Evolutionary conservation across 2,888 invertebrate species (phyloP).

Genomic region (Eledona agricola): DNA sequence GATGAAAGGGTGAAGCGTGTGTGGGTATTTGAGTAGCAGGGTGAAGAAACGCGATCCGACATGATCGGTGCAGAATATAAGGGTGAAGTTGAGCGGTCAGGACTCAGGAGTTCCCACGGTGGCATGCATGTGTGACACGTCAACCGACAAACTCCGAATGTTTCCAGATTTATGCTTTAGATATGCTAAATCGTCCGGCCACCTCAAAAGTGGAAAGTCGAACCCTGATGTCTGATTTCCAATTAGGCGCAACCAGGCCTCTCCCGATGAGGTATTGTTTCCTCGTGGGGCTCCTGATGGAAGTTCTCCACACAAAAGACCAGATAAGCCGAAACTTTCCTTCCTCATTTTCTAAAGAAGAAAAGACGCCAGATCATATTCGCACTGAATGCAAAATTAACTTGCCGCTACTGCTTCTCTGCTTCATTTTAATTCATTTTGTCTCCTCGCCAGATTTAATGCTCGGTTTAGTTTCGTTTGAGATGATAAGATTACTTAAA

Average conservation of each 20-base stretch:
- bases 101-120: conserved; percentile 38
- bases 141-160: conserved; percentile 26
- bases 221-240: conserved; percentile 44
- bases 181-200: conserved; percentile 35
- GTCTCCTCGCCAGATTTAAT: conserved; percentile 54
- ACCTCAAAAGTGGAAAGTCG: conserved; percentile 32
- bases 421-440: conserved; percentile 54
- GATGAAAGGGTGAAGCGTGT: conserved; percentile 5
- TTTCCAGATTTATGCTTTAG: conserved; percentile 39
- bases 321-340: conserved; percentile 57
- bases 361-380: conserved; percentile 57
- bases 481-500: conserved; percentile 56
- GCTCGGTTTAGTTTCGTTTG: conserved; percentile 55
- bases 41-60: conserved; percentile 33
- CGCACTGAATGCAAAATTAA: conserved; percentile 57
- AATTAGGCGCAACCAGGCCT: conserved; percentile 51
- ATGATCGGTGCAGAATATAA: conserved; percentile 28
- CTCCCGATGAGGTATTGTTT: conserved; percentile 58
- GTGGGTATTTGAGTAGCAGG: conserved; percentile 3
- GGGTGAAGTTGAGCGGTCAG: conserved; percentile 30
- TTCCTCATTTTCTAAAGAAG: conserved; percentile 54
- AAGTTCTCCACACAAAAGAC: conserved; percentile 55
- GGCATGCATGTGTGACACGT: conserved; percentile 38
- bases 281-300: conserved; percentile 54
- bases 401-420: conserved; percentile 46